These are phyloP conservation scores for Temnothorax rugatulus DNA, from an alignment of 2,888 invertebrate species.

Conservation along the genomic window DNA sequence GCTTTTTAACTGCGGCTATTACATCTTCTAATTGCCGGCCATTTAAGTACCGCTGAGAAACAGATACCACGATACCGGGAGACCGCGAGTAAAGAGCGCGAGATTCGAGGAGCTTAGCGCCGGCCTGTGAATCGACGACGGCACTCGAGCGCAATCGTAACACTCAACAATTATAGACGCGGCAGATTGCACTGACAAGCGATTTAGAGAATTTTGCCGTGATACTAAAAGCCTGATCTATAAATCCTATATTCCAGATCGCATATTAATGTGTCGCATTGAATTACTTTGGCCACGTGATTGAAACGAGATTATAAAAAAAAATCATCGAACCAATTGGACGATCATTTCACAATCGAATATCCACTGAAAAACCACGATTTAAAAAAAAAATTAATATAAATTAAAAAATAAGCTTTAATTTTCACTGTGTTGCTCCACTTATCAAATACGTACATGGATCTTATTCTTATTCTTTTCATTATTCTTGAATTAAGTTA, in stretches of 20 bases:
- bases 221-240: not conserved
- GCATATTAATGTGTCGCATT: not conserved
- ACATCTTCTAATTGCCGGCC: constrained; percentile 79
- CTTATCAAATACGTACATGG: not conserved
- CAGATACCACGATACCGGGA: constrained; percentile 69
- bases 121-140: constrained; percentile 39
- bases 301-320: not conserved
- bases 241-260: not conserved
- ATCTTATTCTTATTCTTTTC: not conserved
- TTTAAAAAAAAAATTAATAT: not conserved
- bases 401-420: constrained; percentile 9
- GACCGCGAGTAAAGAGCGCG: constrained; percentile 45
- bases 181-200: constrained; percentile 9
- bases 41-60: constrained; percentile 78
- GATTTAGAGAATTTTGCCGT: not conserved
- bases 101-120: constrained; percentile 46
- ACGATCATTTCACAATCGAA: not conserved
- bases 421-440: not conserved
- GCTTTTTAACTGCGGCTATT: constrained; percentile 78
- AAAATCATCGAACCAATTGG: constrained; percentile 1
- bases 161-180: constrained; percentile 36
- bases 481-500: not conserved
- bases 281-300: not conserved
- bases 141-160: constrained; percentile 44
- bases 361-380: not conserved